Percentiles rank a stretch among this genome's conserved stretches.
These are phyloP conservation scores for Chaunax sp. DNA, from an alignment of 2,797 vertebrate genomes.

Conservation along the genomic window DNA sequence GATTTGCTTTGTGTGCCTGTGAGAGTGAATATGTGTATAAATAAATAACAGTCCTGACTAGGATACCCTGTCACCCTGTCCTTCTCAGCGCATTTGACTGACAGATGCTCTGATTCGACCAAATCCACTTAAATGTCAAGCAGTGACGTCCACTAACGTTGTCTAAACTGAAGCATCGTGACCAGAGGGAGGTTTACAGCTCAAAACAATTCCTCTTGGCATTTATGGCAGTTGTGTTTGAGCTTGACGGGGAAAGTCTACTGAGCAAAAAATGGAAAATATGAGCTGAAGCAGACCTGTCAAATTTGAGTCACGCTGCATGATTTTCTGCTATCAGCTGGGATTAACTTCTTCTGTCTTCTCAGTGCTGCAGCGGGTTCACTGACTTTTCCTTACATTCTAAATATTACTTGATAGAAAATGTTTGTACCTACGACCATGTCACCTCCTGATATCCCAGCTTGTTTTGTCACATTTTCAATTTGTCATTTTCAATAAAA, in stretches of 20 bases:
- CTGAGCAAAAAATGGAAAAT: slow-evolving; percentile 1
- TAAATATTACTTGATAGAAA: slow-evolving; percentile 8
- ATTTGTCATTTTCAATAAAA: not conserved
- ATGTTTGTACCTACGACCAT: not conserved
- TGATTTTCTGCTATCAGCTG: slow-evolving; percentile 25
- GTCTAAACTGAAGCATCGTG: slow-evolving; percentile 20
- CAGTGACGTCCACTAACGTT: slow-evolving; percentile 23
- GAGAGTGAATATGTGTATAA: slow-evolving; percentile 13
- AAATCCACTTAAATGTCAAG: slow-evolving; percentile 55
- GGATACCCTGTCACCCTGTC: slow-evolving; percentile 1
- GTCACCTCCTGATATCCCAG: not conserved
- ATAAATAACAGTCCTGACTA: slow-evolving; percentile 18
- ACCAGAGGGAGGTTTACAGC: slow-evolving; percentile 25
- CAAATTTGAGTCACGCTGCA: slow-evolving; percentile 32
- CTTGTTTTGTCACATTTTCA: slow-evolving; percentile 7
- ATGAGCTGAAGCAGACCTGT: slow-evolving; percentile 27
- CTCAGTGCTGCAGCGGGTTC: not conserved
- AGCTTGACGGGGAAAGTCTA: slow-evolving; percentile 27
- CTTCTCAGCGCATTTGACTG: slow-evolving; percentile 38
- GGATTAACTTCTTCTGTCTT: slow-evolving; percentile 15
- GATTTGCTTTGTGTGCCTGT: slow-evolving; percentile 35
- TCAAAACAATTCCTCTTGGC: slow-evolving; percentile 25
- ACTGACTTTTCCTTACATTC: slow-evolving; percentile 3
- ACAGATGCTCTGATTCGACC: slow-evolving; percentile 35
- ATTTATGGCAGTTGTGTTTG: slow-evolving; percentile 20